Evolutionary conservation across 2,797 vertebrate genomes (phyloP), one percentile per base, ranked within the genome.

Genomic region (Chrosomus eos): DNA sequence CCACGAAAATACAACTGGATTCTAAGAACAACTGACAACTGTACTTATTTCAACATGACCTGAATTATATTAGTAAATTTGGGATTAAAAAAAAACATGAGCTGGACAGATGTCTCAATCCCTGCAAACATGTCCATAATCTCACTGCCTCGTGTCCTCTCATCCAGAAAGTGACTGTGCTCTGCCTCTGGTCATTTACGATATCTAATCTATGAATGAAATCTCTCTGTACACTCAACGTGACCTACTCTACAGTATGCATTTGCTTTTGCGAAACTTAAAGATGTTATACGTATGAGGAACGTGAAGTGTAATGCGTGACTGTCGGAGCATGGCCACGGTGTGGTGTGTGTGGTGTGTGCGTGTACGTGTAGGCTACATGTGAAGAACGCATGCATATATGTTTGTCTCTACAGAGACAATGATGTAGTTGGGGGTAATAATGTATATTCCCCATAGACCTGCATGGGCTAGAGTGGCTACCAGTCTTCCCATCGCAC

Each of bases 401-500:
- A 36, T 77, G 28, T 71, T 33, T 13, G 72, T 80, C 62, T 64
- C 23, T 77, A 88, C 86, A 68, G 72, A 81, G 62, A 80, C 80
- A 89, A 66, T 66, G 40, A 83, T 67, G 80, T 82, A 82, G 82
- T 86, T 53, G 71, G 85, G 81, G 82, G 87, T 85, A 81, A 85
- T 83, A 72, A 79, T 43, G 64, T 85, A 89, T 76, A 51, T 87
- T 84, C 88, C 90, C 90, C 45, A 80, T 55, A 92, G 88, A 94
- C 90, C 89, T 85, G 78, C 82, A 73, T 92, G 89, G 80, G 86
- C 90, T 90, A 90, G 78, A 86, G 75, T 81, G 80, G 90, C 90
- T 92, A 92, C 90, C 93, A 93, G 94, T 95, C 94, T 95, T 95
- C 94, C 95, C 91, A 92, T 93, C 26, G 91, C 91, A 85, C 90